Percentiles rank a stretch among this genome's conserved stretches.
Evolutionary conservation across 2,113 vertebrate genomes (phyloP).

Genomic region (Pluvialis apricaria): DNA sequence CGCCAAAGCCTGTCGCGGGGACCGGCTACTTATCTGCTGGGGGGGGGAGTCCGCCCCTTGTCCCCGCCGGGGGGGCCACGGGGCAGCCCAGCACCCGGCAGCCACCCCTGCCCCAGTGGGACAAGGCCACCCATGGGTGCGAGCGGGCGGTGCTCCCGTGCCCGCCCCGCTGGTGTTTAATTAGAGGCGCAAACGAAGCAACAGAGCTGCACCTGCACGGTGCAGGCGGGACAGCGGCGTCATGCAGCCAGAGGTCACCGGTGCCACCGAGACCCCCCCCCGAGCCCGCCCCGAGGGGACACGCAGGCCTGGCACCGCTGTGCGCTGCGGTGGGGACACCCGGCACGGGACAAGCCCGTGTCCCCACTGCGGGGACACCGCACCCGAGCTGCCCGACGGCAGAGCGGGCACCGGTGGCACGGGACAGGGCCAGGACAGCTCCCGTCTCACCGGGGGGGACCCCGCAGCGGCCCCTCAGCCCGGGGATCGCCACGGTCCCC

Average conservation of each 20-base stretch:
- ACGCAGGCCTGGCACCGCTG: background rate
- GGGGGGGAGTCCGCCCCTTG: background rate
- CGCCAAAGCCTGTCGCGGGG: background rate
- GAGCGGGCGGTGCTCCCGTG: background rate
- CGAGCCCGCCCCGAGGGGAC: background rate
- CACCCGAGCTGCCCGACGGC: background rate
- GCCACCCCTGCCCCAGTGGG: background rate
- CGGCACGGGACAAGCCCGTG: rapidly evolving
- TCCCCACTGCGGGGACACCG: background rate
- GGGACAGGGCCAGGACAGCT: background rate
- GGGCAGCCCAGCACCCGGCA: background rate
- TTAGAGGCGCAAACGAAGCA: background rate
- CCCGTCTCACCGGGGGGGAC: background rate
- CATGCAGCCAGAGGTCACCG: too few species aligned
- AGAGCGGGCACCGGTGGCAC: too few species aligned
- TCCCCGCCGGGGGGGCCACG: background rate
- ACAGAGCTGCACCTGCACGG: background rate
- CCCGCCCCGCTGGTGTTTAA: rapidly evolving
- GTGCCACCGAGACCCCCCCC: background rate
- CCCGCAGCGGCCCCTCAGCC: background rate
- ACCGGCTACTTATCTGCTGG: background rate
- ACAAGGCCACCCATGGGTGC: background rate
- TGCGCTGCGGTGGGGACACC: rapidly evolving
- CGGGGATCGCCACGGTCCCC: background rate
- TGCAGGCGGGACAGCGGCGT: background rate